A percentile compares a stretch with the other conserved stretches of the same genome.
Evolutionary conservation across 1,140 invertebrate species (phyloP).

Genomic region (Manduca sexta): DNA sequence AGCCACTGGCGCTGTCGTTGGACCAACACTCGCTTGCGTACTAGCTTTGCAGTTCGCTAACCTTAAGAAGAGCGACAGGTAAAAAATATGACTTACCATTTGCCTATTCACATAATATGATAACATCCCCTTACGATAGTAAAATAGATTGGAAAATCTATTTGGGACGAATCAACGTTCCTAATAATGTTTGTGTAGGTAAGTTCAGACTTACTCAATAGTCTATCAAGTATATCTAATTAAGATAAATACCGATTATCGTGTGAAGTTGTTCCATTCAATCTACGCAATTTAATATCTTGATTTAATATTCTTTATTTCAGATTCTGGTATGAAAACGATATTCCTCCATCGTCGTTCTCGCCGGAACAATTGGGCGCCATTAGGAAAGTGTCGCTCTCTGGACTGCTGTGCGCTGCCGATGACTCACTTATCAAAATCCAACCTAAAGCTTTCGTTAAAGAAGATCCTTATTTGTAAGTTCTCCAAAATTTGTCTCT

Average conservation of each 20-base stretch:
- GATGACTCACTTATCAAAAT: slow-evolving; percentile 77
- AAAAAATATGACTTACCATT: too few relatives aligned
- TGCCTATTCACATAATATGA: too few relatives aligned
- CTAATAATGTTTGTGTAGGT: too few relatives aligned
- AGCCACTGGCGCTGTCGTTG: slow-evolving; percentile 84
- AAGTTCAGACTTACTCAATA: too few relatives aligned
- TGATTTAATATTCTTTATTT: slow-evolving; percentile 5
- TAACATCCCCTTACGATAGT: too few relatives aligned
- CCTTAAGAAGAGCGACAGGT: slow-evolving; percentile 84
- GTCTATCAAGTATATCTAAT: too few relatives aligned
- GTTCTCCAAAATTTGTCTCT: slow-evolving; percentile 13
- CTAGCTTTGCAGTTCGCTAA: slow-evolving; percentile 86
- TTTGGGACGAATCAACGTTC: too few relatives aligned
- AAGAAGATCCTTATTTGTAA: slow-evolving; percentile 90
- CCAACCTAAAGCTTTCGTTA: slow-evolving; percentile 90
- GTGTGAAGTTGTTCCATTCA: too few relatives aligned
- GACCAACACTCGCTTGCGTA: slow-evolving; percentile 90
- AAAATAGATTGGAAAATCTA: too few relatives aligned
- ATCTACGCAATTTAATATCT: too few relatives aligned
- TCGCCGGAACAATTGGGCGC: slow-evolving; percentile 88
- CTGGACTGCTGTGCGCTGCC: slow-evolving; percentile 90
- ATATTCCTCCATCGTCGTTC: slow-evolving; percentile 91
- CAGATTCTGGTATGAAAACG: slow-evolving; percentile 97
- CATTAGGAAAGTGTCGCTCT: slow-evolving; percentile 87
- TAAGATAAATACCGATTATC: too few relatives aligned